phyloP scores from a whole-genome alignment of 2,113 vertebrate genomes.

The Rousettus leschenaultii region DNA sequence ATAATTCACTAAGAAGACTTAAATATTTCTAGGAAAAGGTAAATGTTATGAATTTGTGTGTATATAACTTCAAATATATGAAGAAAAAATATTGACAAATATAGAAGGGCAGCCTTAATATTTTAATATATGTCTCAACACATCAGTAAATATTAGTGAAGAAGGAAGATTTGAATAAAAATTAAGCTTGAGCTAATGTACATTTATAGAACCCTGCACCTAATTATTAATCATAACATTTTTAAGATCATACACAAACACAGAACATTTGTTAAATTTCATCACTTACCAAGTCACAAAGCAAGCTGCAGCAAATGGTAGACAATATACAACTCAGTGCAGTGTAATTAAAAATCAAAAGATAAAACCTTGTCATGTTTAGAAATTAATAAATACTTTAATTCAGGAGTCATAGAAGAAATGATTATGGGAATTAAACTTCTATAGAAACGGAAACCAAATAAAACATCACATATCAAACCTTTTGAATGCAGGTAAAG shows the following conservation, averaged over 20 bases:
- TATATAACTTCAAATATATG: not conserved
- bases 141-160: not conserved
- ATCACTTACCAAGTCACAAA: not conserved
- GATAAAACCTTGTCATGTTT: not conserved
- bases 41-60: not conserved
- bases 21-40: not conserved
- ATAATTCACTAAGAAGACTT: not conserved
- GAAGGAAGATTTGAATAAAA: not conserved
- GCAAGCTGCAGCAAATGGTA: not conserved
- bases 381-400: conserved; percentile 2
- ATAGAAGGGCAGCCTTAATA: not conserved
- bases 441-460: not conserved
- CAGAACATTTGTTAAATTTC: not conserved
- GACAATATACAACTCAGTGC: not conserved
- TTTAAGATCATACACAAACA: not conserved
- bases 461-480: not conserved
- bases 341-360: not conserved
- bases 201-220: not conserved
- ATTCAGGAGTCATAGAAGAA: not conserved
- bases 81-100: not conserved
- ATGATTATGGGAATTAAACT: not conserved
- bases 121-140: not conserved
- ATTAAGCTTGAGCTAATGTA: not conserved
- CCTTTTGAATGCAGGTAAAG: not conserved
- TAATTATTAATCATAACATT: not conserved